These are phyloP conservation scores for Prionchulus punctatus DNA, from an alignment of 2,888 invertebrate species.

Conservation along the genomic window DNA sequence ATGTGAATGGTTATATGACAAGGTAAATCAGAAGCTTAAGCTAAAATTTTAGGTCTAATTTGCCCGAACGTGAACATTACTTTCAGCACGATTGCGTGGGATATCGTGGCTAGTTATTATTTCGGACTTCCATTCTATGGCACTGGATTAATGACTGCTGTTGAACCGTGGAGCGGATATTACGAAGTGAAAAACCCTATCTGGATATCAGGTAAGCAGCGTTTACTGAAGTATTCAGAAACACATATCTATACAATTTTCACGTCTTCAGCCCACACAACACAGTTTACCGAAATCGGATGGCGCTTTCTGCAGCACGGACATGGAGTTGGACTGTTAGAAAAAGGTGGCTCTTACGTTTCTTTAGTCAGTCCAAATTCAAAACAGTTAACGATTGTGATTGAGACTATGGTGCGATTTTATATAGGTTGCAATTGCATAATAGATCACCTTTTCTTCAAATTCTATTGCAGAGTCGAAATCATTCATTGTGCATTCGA, in stretches of 20 bases:
- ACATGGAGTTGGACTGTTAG: constrained; percentile 28
- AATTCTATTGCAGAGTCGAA: neutral
- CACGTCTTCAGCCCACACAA: constrained; percentile 30
- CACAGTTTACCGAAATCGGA: constrained; percentile 32
- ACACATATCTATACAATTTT: no score
- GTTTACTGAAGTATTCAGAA: neutral
- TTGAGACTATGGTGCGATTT: constrained; percentile 33
- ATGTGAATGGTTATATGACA: constrained; percentile 35
- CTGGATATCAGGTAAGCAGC: constrained; percentile 29
- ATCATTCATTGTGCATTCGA: neutral
- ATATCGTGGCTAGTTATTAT: constrained; percentile 35
- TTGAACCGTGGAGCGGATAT: constrained; percentile 34
- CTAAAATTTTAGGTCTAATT: no score
- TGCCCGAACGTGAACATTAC: no score
- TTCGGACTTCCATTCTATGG: constrained; percentile 27
- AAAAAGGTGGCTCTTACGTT: constrained; percentile 33
- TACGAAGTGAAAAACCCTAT: constrained; percentile 32
- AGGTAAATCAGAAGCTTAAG: no score
- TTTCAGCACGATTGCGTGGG: constrained; percentile 35
- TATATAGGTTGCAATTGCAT: neutral
- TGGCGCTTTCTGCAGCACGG: constrained; percentile 32
- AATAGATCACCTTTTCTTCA: neutral
- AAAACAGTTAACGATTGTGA: constrained; percentile 32
- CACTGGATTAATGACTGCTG: constrained; percentile 35
- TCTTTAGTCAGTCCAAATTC: constrained; percentile 27